These are phyloP conservation scores for Furnarius figulus DNA, from an alignment of 2,113 vertebrate genomes.

Conservation along the genomic window DNA sequence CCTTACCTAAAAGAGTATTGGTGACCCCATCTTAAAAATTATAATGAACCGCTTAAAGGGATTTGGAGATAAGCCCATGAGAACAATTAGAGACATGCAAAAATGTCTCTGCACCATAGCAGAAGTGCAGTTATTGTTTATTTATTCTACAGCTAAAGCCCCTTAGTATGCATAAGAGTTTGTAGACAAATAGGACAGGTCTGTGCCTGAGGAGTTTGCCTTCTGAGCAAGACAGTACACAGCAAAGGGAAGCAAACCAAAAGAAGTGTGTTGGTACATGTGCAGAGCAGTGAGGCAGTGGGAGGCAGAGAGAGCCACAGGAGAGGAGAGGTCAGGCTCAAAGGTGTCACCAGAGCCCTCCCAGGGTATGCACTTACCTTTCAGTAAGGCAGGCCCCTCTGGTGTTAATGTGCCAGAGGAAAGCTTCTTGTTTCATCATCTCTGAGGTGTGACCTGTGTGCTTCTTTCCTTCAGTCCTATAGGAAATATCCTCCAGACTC, in stretches of 20 bases:
- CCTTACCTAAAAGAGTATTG: neutral
- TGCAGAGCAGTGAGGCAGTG: neutral
- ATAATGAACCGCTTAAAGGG: neutral
- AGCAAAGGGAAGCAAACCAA: neutral
- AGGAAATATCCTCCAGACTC: neutral
- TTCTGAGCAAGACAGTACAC: conserved; percentile 7
- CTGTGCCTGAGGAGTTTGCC: conserved; percentile 48
- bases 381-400: neutral
- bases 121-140: conserved; percentile 11
- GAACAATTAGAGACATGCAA: conserved; percentile 45
- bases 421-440: neutral
- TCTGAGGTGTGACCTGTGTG: neutral
- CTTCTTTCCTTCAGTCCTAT: neutral
- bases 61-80: conserved; percentile 21
- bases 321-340: neutral
- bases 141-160: conserved; percentile 17
- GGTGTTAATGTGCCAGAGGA: neutral
- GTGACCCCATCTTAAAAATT: neutral
- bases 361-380: neutral
- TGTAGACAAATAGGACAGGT: conserved; percentile 29
- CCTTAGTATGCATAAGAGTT: conserved; percentile 10
- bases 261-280: neutral
- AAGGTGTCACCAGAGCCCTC: neutral
- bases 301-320: neutral
- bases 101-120: neutral